Evolutionary conservation across 2,797 vertebrate genomes (phyloP).

Genomic region (Rachycentron canadum): DNA sequence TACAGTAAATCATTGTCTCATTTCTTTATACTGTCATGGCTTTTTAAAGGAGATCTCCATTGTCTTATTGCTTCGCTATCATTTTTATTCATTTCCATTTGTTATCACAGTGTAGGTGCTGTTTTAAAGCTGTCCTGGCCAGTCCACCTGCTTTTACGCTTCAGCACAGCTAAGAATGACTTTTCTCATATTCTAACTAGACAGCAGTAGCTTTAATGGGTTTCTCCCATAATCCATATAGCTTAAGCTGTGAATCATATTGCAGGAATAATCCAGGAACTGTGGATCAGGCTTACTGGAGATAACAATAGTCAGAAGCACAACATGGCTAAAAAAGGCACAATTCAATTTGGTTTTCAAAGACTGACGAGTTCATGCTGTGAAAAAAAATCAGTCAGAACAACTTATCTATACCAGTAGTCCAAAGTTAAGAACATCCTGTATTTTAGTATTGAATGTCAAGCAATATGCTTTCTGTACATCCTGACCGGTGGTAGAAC

Average conservation of each 20-base stretch:
- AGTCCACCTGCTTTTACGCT: slow-evolving; percentile 19
- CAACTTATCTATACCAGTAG: slow-evolving; percentile 5
- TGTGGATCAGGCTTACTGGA: slow-evolving; percentile 59
- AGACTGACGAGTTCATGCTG: slow-evolving; percentile 23
- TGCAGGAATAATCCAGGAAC: slow-evolving; percentile 62
- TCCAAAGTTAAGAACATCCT: slow-evolving; percentile 6
- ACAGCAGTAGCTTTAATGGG: slow-evolving; percentile 53
- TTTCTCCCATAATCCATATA: slow-evolving; percentile 58
- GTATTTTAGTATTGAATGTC: background rate
- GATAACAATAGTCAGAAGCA: slow-evolving; percentile 48
- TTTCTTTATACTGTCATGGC: background rate
- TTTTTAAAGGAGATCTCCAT: background rate
- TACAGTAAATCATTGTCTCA: background rate
- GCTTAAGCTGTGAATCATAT: slow-evolving; percentile 64
- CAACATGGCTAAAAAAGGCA: slow-evolving; percentile 53
- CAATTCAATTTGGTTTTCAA: slow-evolving; percentile 60
- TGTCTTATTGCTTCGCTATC: background rate
- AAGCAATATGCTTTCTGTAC: background rate
- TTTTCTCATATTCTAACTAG: slow-evolving; percentile 40
- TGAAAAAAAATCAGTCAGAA: slow-evolving; percentile 33
- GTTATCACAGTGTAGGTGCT: slow-evolving; percentile 10
- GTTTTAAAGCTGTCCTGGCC: slow-evolving; percentile 5
- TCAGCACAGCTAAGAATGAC: slow-evolving; percentile 23
- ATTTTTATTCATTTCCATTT: slow-evolving; percentile 6
- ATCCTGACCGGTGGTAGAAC: background rate